Evolutionary conservation across 2,113 vertebrate species (phyloP), one percentile per base, ranked within the genome.

Genomic region (Mobula hypostoma): DNA sequence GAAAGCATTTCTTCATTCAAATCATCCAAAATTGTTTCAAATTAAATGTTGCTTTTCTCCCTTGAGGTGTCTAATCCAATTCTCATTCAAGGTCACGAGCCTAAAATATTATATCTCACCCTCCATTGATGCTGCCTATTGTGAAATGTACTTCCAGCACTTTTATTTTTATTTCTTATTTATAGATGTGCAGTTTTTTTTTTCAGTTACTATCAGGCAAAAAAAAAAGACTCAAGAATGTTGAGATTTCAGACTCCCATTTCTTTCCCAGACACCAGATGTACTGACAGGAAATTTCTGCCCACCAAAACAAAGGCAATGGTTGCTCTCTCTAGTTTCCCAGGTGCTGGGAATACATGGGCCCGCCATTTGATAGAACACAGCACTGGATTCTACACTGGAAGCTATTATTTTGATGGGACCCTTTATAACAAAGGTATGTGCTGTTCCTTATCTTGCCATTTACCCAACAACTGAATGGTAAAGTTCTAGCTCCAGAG

Each of bases 361-460:
- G 97, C 98, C 0, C 97, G 99, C 0, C 98, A 99, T 95, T 96
- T 99, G 95, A 98, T 99, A 0, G 99, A 99, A 95, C 98, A 99
- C 0, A 97, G 98, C 94, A 99, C 98, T 0, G 98, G 99, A 85
- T 98, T 97, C 97, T 99, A 99, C 95, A 99, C 99, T 0, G 99
- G 99, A 72, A 99, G 99, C 96, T 99, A 98, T 94, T 99, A 99
- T 95, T 99, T 99, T 0, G 99, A 99, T 0, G 98, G 98, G 94
- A 97, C 98, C 0, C 97, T 99, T 21, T 99, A 99, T 95, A 99
- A 98, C 96, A 98, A 98, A 97, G 99, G 99, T 99, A 95, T 27
- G n/a, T 40, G 66, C 70, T 40, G 15, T 56, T 9, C 48, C 29
- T 87, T 58, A 2, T 27, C 80, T 83, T 83, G 7, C 19, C 36